These are phyloP conservation scores for Carabus problematicus DNA, from an alignment of 2,888 invertebrate species.

Conservation along the genomic window DNA sequence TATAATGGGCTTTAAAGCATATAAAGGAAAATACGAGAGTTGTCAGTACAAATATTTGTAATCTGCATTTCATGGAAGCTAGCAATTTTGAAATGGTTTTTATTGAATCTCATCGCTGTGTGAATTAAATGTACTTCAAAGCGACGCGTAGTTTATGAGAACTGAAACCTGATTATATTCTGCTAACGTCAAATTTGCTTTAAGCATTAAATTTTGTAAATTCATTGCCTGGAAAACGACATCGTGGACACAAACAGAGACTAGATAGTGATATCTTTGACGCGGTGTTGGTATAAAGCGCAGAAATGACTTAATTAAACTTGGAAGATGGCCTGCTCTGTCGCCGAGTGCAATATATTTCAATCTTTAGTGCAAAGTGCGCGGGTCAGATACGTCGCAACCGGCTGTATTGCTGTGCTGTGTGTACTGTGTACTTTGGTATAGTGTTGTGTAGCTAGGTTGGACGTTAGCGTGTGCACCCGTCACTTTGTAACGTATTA, in stretches of 20 bases:
- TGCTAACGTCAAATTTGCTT: constrained; percentile 31
- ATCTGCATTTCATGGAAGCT: no score
- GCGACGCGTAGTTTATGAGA: constrained; percentile 4
- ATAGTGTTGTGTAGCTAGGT: no score
- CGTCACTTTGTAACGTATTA: no score
- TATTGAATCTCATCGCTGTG: no score
- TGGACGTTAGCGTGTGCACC: no score
- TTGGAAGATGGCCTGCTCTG: constrained; percentile 15
- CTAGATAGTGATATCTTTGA: constrained; percentile 31
- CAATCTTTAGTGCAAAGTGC: constrained; percentile 23
- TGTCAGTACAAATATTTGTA: no score
- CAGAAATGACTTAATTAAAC: constrained; percentile 41
- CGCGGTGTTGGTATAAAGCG: constrained; percentile 31
- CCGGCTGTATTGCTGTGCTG: no score
- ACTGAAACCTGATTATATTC: constrained; percentile 34
- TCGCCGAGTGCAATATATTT: constrained; percentile 31
- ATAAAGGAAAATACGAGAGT: no score
- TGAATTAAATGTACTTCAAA: constrained; percentile 3
- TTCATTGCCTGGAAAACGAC: constrained; percentile 38
- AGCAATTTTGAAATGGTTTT: no score
- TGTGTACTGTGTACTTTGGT: no score
- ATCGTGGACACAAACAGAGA: constrained; percentile 21
- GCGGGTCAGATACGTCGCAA: no score
- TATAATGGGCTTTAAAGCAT: no score
- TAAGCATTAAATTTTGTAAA: constrained; percentile 35